Percentiles rank a stretch among this genome's conserved stretches.
Conservation (phyloP, 1,140 invertebrate species). For the Mamestra configurata region DNA sequence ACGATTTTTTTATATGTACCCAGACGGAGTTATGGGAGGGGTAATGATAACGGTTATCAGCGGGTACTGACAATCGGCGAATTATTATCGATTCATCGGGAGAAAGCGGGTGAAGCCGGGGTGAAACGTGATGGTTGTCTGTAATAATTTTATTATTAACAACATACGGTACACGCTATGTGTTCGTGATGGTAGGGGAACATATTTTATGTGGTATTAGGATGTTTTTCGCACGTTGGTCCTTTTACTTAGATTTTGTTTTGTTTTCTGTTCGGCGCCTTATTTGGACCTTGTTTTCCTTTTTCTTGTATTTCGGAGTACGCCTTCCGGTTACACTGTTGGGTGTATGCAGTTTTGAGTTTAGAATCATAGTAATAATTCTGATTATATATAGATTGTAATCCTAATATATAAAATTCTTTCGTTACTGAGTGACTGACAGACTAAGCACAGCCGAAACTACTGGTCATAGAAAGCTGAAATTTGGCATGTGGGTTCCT, state of each 20-base stretch:
- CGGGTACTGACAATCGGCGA: neutral
- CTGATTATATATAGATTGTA: no score
- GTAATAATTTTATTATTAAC: conserved; percentile 40
- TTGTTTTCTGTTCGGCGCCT: neutral
- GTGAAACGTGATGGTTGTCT: neutral
- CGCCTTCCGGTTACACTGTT: neutral
- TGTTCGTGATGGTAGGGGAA: conserved; percentile 7
- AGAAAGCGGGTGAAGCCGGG: conserved; percentile 5
- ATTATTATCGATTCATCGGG: conserved; percentile 44
- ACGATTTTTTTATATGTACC: conserved; percentile 49
- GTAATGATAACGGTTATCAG: conserved; percentile 46
- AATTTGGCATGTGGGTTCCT: no score
- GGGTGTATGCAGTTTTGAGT: no score
- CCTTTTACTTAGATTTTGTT: neutral
- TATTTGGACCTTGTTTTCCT: neutral
- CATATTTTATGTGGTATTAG: conserved; percentile 23
- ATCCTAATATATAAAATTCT: no score
- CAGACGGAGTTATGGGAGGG: conserved; percentile 16
- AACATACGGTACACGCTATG: conserved; percentile 17
- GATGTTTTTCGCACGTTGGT: neutral
- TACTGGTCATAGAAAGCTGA: no score
- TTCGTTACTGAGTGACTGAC: no score
- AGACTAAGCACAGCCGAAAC: no score
- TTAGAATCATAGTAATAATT: no score
- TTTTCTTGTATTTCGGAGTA: neutral